Base-by-base conservation (phyloP, 2,113 vertebrate genomes). In the Ramphastos sulfuratus region DNA sequence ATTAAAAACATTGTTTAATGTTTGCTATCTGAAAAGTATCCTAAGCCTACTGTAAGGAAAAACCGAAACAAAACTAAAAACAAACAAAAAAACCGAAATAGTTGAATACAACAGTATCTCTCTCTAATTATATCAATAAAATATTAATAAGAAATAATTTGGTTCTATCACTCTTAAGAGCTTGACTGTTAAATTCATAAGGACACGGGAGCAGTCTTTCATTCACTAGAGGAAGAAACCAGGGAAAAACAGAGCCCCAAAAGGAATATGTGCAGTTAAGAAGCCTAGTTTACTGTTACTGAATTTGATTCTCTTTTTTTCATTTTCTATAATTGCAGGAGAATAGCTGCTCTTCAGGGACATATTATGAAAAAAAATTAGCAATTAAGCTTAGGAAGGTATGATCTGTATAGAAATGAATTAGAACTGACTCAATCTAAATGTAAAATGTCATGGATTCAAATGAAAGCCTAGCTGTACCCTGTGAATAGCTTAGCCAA, bases 311-410 rank as follows among this genome's bases (percentile, higher is more conserved):
- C 63, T 85, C 18, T 78, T 65, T n/a, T n/a, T 93, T 92, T 81
- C 55, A 86, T 78, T 65, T 93, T 75, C 79, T 73, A 56, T 80
- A 95, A 96, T 82, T 93, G 48, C 82, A 92, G 21, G 56, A 85
- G 96, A 95, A 94, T 60, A 76, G 42, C 73, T 94, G 69, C 52
- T 89, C 52, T 87, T 59, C n/a, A 71, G 85, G 90, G 70, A 55
- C 64, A 17, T 66, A 83, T 85, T 93, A 90, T 66, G 76, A 72
- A 94, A 93, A 96, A 74, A 87, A 85, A 96, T 82, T 28, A 89
- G 78, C 90, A 91, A 85, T 96, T 89, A 94, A 75, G 52, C 67
- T 94, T 93, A 90, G 86, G 69, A 94, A 96, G 88, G 80, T 87
- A 79, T 95, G 92, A 94, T 85, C 78, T 95, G 71, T 93, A 87